Base-by-base conservation (phyloP, 1,140 invertebrate genomes). In the Ooceraea biroi region DNA sequence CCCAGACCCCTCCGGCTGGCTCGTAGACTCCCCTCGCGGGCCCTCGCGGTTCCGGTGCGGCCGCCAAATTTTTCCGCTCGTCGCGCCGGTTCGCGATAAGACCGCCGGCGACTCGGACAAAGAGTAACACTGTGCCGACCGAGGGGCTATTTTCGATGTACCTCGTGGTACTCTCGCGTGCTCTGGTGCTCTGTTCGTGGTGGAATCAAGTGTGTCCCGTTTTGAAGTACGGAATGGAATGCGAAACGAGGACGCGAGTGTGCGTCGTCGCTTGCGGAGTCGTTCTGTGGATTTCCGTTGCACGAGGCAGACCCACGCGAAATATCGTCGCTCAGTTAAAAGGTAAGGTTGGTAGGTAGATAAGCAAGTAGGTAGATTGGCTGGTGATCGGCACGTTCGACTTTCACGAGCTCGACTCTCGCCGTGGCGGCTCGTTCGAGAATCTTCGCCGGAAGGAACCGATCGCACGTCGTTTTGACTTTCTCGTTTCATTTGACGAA, bases 41-140 rank as follows among this genome's bases (percentile, higher is more conserved):
- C 55, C 71, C 11, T 68, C 69, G 46, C 63, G 65, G 50, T 86
- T 80, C 36, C 36, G 36, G 55, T 44, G n/a, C 57, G 63, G 55
- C 57, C 50, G 25, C 55, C 27, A 60, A 57, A 85, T 85, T 85
- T 78, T 69, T 66, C 85, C 14, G 57, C 65, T 73, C 5, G 30
- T n/a, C 41, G 27, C 48, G 25, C 12, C 30, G 41, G 8, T 50
- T 17, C 36, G 61, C 52, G 76, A 80, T 69, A 80, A 80, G 25
- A 30, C 44, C 25, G 50, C 7, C 46, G 25, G 41, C 44, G 58
- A 66, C 2, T 73, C 14, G 48, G 30, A 80, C 65, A 80, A 71
- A 71, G 76, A 80, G 50, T 44, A 44, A 57, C n/a, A 52, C 63
- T 19, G 76, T 44, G 50, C 50, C 50, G 76, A 44, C 36, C 63